Percentiles rank a stretch among this genome's conserved stretches.
Evolutionary conservation across 2,113 vertebrate species (phyloP).

Genomic region (Hypanus sabinus): DNA sequence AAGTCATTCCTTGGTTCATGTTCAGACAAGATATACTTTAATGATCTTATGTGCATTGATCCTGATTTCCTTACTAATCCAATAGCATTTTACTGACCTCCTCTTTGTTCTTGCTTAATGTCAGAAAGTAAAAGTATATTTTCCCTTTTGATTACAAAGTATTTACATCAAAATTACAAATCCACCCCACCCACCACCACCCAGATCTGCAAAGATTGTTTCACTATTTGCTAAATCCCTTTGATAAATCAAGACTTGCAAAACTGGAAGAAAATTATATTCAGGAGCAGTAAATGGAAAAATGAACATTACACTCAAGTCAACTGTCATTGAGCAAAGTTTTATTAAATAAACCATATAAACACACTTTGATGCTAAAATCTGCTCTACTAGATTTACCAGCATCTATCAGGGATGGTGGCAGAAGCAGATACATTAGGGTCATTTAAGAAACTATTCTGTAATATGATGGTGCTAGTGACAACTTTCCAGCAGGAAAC

Average conservation of each 20-base stretch:
- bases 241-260: neutral
- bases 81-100: neutral
- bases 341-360: neutral
- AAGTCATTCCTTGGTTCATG: neutral
- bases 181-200: too few relatives aligned
- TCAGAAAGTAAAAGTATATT: neutral
- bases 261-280: neutral
- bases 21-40: neutral
- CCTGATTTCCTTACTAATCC: too few relatives aligned
- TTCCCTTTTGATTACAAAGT: neutral
- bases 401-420: too few relatives aligned
- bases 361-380: neutral
- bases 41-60: neutral
- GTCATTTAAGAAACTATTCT: too few relatives aligned
- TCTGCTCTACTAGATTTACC: too few relatives aligned
- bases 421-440: too few relatives aligned
- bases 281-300: too few relatives aligned
- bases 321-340: neutral
- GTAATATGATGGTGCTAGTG: too few relatives aligned
- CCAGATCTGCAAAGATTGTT: neutral
- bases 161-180: neutral
- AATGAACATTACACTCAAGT: too few relatives aligned
- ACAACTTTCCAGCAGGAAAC: too few relatives aligned
- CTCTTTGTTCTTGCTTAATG: neutral
- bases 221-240: neutral